A percentile compares a stretch with the other conserved stretches of the same genome.
phyloP scores from a whole-genome alignment of 2,888 invertebrate genomes.

The Pterostichus niger region DNA sequence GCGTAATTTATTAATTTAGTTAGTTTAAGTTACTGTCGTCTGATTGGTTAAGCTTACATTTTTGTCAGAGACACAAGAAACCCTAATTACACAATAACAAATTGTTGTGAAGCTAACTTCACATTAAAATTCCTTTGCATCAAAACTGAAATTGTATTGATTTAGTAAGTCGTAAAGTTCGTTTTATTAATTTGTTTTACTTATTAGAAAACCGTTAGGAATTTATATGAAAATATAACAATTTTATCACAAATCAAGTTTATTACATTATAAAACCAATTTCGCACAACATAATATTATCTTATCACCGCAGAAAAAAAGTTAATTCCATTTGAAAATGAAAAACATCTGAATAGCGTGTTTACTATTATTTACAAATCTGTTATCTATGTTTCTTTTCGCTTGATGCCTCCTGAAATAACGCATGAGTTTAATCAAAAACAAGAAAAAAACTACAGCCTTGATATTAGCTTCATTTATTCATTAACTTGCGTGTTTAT shows the following conservation, averaged over 20 bases:
- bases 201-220: too few species aligned
- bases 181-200: too few species aligned
- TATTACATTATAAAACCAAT: background rate
- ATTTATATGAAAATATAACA: background rate
- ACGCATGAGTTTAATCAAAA: constrained; percentile 13
- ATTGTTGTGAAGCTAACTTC: too few species aligned
- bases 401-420: constrained; percentile 7
- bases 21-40: too few species aligned
- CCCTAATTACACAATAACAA: too few species aligned
- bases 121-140: too few species aligned
- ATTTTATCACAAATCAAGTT: background rate
- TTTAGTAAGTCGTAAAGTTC: too few species aligned
- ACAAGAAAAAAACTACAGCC: constrained; percentile 10
- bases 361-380: constrained; percentile 59
- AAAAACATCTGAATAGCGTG: constrained; percentile 13
- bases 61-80: too few species aligned
- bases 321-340: background rate
- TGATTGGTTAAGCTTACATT: too few species aligned
- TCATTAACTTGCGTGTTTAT: constrained; percentile 59
- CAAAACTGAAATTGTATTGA: too few species aligned
- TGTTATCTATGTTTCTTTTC: constrained; percentile 47
- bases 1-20: too few species aligned
- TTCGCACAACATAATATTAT: background rate
- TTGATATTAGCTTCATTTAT: constrained; percentile 45
- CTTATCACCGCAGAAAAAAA: constrained; percentile 1